Conservation (phyloP, 2,888 invertebrate species). For the Trissolcus japonicus region DNA sequence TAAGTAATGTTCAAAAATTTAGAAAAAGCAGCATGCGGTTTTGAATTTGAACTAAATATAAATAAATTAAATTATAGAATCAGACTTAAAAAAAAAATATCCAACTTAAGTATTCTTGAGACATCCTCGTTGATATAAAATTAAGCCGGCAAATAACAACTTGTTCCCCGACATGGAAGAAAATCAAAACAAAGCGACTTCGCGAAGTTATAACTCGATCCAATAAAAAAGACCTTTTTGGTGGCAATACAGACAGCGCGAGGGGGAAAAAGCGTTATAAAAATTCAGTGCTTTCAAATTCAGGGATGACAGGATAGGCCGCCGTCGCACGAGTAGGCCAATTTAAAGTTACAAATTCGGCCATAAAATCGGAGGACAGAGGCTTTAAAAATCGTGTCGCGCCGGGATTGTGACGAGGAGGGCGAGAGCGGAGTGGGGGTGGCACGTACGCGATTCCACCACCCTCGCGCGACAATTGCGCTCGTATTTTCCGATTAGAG, state of each 20-base stretch:
- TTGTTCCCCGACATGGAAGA: constrained; percentile 18
- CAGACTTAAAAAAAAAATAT: neutral
- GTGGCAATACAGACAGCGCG: constrained; percentile 21
- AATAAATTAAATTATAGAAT: no score
- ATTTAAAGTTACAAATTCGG: constrained; percentile 75
- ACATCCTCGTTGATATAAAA: constrained; percentile 12
- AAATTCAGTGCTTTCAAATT: constrained; percentile 54
- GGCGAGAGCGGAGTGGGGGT: constrained; percentile 20
- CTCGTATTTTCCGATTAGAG: constrained; percentile 76
- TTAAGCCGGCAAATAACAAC: constrained; percentile 37
- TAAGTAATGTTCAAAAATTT: no score
- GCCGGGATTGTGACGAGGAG: constrained; percentile 27
- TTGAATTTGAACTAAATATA: no score
- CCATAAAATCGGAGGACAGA: constrained; percentile 66
- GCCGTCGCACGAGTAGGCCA: constrained; percentile 62
- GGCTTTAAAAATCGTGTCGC: constrained; percentile 60
- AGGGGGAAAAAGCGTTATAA: constrained; percentile 47
- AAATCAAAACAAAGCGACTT: constrained; percentile 52
- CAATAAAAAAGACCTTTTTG: constrained; percentile 49
- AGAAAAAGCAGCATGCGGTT: no score
- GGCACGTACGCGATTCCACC: constrained; percentile 53
- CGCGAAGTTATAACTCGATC: constrained; percentile 30
- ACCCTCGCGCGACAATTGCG: constrained; percentile 72
- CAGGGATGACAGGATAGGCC: constrained; percentile 49
- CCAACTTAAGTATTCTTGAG: constrained; percentile 30